Base-by-base conservation (phyloP, 1,140 invertebrate species). In the Lepidurus arcticus region DNA sequence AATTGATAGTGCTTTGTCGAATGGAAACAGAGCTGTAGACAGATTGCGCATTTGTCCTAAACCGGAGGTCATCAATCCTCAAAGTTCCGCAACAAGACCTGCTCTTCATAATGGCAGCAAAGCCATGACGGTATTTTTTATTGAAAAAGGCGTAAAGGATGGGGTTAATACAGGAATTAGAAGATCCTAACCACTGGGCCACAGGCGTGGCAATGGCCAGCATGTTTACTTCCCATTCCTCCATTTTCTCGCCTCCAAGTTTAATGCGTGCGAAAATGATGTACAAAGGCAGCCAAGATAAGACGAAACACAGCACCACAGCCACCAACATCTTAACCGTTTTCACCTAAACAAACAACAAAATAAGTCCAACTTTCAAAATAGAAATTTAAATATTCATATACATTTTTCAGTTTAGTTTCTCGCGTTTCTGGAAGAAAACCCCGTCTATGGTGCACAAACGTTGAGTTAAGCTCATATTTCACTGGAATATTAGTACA, bases 101-200 rank as follows among this genome's bases (percentile, higher is more conserved):
- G 80, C 92, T 93, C 83, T 93, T 92, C 1, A 97, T 88, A 43
- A 97, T 93, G 9, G 94, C 94, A 4, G 93, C 90, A 85, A 98
- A 98, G 1, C 96, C 96, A 65, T 93, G 91, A 1, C 96, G 88
- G 84, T 96, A 98, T 84, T 98, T 98, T 82, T 97, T 95, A 85
- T 97, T 98, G 87, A 98, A 97, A 85, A 95, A 97, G 0, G 96
- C 95, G 85, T 98, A 98, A n/a, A 99, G 89, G 73, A 98, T 92
- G 0, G 97, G 97, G 86, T 99, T 99, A 82, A 99, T 95, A 87
- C 95, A 98, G 43, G 94, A 96, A 85, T 98, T 98, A 24, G 95
- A 95, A 0, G 94, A 91, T 0, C 96, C 97, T 2, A 98, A 87
- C 96, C 97, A 98, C 85, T 98, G 96, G 0, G 96, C 95, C 43